Evolutionary conservation across 1,140 invertebrate species (phyloP).

Genomic region (Dendrolimus kikuchii): DNA sequence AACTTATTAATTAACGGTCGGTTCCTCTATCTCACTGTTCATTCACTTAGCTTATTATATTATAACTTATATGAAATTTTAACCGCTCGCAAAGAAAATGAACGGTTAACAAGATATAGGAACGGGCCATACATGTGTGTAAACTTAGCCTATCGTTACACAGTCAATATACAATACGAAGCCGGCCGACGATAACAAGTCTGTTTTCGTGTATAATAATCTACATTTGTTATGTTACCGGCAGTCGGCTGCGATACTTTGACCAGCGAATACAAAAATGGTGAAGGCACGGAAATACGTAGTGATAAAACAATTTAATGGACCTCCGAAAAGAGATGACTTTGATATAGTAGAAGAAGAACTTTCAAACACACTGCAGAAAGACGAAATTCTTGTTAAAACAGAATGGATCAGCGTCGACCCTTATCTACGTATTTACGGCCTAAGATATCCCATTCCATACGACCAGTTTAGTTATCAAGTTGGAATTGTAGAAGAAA

Average conservation of each 20-base stretch:
- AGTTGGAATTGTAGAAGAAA: constrained; percentile 34
- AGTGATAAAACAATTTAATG: constrained; percentile 36
- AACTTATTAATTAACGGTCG: no score
- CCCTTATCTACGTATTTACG: constrained; percentile 28
- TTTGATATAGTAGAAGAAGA: constrained; percentile 40
- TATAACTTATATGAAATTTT: no score
- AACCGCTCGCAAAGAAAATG: no score
- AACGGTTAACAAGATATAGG: no score
- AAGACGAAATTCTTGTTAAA: constrained; percentile 52
- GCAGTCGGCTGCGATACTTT: constrained; percentile 3
- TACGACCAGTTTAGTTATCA: constrained; percentile 44
- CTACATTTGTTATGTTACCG: background rate
- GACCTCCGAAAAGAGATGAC: constrained; percentile 37
- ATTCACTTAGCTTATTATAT: no score
- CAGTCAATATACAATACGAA: no score
- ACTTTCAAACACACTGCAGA: constrained; percentile 22
- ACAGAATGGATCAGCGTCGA: constrained; percentile 61
- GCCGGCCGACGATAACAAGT: background rate
- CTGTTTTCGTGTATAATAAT: background rate
- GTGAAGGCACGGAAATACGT: constrained; percentile 35
- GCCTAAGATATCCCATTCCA: constrained; percentile 13
- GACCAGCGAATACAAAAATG: constrained; percentile 7
- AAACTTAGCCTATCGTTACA: no score
- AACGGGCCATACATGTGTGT: no score
- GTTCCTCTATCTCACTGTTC: no score